Evolutionary conservation across 2,888 invertebrate species (phyloP), one percentile per base, ranked within the genome.

Genomic region (Hirtodrosophila alboralis): DNA sequence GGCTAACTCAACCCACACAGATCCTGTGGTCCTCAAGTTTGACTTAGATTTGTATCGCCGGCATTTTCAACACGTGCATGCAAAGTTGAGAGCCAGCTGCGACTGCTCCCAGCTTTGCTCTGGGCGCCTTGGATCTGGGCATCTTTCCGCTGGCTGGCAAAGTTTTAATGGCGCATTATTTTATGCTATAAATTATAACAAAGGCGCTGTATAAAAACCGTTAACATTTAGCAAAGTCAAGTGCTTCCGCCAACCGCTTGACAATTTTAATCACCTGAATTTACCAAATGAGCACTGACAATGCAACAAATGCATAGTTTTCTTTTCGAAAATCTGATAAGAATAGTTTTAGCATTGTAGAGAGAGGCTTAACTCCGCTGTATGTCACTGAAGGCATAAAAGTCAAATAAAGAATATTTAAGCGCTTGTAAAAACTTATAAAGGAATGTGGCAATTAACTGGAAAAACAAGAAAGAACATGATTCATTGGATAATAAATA

Each of bases 121-220:
- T 38, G 16, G 74, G 74, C 64, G 74, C 43, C 37, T 57, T 49
- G 44, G 27, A 36, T 26, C 30, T 18, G 34, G 30, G 31, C 59
- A 41, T 57, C 58, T 64, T 70, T 72, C 64, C 64, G 56, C 62
- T 44, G 31, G 45, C 37, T 51, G 40, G 52, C 45, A 74, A 87
- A 84, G 71, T 87, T 87, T 87, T 87, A 87, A 87, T 87, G 86
- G 87, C 74, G 67, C 79, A 86, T 87, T 84, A 87, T 78, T 84
- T 78, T 45, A 62, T 64, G 81, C 70, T 61, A 83, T 86, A 87
- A 87, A 86, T 87, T 84, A 84, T 78, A 76, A 79, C 74, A 71
- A 68, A 77, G 81, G 61, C 80, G 60, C 44, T 71, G 77, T 70
- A 83, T 78, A 85, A 63, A 67, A 79, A 75, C 74, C 74, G 86